Conservation (phyloP, 2,797 vertebrate genomes). For the Rousettus madagascariensis region DNA sequence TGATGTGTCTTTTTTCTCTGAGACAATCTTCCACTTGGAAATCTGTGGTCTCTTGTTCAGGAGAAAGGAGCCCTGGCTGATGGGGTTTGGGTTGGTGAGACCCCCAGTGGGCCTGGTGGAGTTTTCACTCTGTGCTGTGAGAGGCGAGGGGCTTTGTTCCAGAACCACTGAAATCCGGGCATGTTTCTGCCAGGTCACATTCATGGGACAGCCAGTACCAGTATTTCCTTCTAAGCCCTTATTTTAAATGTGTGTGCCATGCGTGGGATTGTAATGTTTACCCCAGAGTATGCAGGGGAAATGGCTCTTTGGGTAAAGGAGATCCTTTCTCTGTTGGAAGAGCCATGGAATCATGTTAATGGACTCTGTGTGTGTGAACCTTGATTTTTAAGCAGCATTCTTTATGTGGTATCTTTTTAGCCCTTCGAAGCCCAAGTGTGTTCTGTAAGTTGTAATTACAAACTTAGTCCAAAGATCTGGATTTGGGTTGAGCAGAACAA, state of each 20-base stretch:
- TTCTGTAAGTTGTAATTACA: not conserved
- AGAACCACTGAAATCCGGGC: not conserved
- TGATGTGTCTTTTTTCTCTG: not conserved
- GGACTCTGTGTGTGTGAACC: not conserved
- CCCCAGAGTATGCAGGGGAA: not conserved
- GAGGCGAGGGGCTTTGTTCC: not conserved
- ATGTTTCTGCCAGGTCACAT: not conserved
- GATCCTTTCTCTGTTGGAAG: not conserved
- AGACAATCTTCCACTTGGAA: not conserved
- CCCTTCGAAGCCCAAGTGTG: not conserved
- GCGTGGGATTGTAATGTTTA: not conserved
- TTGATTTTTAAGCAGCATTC: not conserved
- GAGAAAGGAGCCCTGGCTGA: not conserved
- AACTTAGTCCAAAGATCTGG: not conserved
- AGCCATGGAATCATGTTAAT: accelerated
- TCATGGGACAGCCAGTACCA: not conserved
- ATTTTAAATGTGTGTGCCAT: not conserved
- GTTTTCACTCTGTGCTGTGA: accelerated
- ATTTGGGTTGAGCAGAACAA: not conserved
- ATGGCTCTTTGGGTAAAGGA: not conserved
- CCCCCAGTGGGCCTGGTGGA: not conserved
- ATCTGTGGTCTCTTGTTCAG: not conserved
- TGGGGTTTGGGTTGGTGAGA: too few relatives aligned
- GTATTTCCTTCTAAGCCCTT: not conserved
- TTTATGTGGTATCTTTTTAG: not conserved